phyloP scores from a whole-genome alignment of 2,113 vertebrate species.

The Bungarus multicinctus region DNA sequence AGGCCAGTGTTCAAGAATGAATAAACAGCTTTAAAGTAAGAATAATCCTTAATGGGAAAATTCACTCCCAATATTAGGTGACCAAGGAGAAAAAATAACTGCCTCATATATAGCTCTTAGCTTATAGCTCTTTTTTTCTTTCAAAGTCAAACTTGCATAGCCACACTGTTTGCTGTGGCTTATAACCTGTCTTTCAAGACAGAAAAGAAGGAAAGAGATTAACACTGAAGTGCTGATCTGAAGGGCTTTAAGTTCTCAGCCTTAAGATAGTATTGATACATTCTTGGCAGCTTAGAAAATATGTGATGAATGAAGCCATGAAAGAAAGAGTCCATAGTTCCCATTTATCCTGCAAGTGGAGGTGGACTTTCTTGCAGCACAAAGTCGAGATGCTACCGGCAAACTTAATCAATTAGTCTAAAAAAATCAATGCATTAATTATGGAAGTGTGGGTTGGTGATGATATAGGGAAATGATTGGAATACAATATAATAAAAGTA shows the following conservation, averaged over 20 bases:
- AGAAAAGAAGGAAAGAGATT: conserved; percentile 54
- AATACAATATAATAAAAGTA: not conserved
- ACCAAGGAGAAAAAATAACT: conserved; percentile 46
- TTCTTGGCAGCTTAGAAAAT: conserved; percentile 50
- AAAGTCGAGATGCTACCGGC: not conserved
- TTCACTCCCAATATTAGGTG: conserved; percentile 65
- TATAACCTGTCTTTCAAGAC: conserved; percentile 54
- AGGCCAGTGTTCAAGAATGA: conserved; percentile 48
- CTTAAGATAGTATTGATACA: conserved; percentile 52
- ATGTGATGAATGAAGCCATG: conserved; percentile 46
- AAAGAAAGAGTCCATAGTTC: conserved; percentile 18
- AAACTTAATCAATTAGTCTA: not conserved
- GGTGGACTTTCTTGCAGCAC: not conserved
- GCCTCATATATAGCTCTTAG: conserved; percentile 45
- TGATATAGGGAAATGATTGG: not conserved
- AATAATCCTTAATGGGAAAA: conserved; percentile 57
- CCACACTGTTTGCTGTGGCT: conserved; percentile 50
- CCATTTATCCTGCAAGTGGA: not conserved
- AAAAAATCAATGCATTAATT: not conserved
- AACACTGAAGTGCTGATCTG: conserved; percentile 56
- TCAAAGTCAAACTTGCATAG: conserved; percentile 36
- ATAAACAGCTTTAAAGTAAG: conserved; percentile 27
- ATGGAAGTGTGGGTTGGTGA: not conserved
- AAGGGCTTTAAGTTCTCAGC: conserved; percentile 47
- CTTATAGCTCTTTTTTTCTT: conserved; percentile 38